phyloP scores from a whole-genome alignment of 2,888 invertebrate genomes.

The Hirtodrosophila confusa region DNA sequence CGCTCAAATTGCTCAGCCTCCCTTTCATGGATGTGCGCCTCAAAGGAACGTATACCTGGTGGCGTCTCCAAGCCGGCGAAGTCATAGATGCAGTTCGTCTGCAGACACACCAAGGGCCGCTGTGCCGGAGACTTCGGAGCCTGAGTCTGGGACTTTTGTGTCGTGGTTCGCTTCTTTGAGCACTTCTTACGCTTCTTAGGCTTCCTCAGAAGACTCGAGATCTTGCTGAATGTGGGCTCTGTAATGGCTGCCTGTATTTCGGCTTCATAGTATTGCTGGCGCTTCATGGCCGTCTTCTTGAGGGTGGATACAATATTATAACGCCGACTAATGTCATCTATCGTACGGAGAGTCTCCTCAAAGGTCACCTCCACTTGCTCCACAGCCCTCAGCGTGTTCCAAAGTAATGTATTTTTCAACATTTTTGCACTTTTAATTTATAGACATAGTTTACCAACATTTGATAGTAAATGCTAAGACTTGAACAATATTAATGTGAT shows the following conservation, averaged over 20 bases:
- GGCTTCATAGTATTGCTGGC: conserved; percentile 39
- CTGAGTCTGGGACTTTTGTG: not conserved
- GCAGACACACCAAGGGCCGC: not conserved
- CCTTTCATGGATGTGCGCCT: conserved; percentile 22
- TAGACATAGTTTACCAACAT: conserved; percentile 1
- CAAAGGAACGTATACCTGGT: not conserved
- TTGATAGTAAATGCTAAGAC: conserved; percentile 13
- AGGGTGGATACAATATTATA: conserved; percentile 31
- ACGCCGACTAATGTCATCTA: conserved; percentile 45
- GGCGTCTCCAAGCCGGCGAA: not conserved
- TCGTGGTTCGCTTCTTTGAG: not conserved
- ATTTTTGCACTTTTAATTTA: conserved; percentile 48
- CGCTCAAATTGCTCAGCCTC: conserved; percentile 5
- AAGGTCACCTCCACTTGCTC: conserved; percentile 54
- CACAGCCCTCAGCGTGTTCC: conserved; percentile 48
- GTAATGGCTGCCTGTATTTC: conserved; percentile 64
- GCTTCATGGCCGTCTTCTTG: conserved; percentile 13
- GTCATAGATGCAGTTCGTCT: conserved; percentile 14
- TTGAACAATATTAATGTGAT: not conserved
- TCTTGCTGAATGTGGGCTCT: conserved; percentile 12
- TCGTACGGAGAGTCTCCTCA: conserved; percentile 35
- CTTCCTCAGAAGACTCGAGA: conserved; percentile 4
- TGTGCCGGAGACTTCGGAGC: not conserved
- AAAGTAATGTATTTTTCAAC: conserved; percentile 35
- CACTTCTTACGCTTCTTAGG: conserved; percentile 1